Evolutionary conservation across 2,888 invertebrate species (phyloP).

Genomic region (Philereme transversata): DNA sequence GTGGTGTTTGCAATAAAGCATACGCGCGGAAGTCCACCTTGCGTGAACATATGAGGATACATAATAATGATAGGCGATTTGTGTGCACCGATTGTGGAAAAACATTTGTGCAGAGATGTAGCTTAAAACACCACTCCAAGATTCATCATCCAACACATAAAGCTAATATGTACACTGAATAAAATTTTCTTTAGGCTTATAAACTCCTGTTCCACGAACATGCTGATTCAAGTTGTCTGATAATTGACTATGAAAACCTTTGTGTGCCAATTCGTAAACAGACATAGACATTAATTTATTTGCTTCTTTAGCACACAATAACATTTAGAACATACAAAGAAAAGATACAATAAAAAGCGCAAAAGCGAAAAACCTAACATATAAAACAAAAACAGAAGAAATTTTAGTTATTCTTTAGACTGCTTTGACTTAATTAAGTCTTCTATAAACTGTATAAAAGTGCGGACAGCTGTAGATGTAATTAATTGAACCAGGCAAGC

Average conservation of each 20-base stretch:
- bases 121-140: conserved; percentile 69
- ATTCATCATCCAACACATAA: conserved; percentile 61
- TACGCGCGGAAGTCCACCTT: conserved; percentile 76
- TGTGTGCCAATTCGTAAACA: no score
- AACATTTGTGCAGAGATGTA: conserved; percentile 71
- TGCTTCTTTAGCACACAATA: no score
- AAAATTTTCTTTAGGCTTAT: conserved; percentile 13
- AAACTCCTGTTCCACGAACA: no score
- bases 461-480: no score
- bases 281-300: no score
- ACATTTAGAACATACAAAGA: no score
- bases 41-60: conserved; percentile 74
- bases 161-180: conserved; percentile 29
- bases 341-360: no score
- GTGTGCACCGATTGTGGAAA: conserved; percentile 66
- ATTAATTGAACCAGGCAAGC: background rate
- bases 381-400: no score
- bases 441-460: no score
- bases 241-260: background rate
- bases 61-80: conserved; percentile 70
- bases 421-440: no score
- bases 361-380: no score
- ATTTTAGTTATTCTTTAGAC: no score
- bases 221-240: background rate
- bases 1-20: conserved; percentile 76